Conservation (phyloP, 1,140 invertebrate species). For the Drosophila carrolli region DNA sequence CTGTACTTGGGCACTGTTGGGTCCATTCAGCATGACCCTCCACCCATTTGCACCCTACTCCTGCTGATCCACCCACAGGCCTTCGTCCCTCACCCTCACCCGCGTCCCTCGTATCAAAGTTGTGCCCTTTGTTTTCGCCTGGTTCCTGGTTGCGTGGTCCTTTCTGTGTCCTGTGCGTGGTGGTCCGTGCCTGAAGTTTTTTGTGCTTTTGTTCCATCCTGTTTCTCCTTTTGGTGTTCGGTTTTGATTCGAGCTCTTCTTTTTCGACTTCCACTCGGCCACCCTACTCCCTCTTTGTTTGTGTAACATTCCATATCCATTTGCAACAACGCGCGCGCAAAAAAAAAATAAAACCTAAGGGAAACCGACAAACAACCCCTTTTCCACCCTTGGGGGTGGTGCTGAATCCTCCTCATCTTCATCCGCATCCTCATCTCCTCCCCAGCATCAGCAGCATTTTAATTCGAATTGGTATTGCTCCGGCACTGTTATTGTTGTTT, state of each 20-base stretch:
- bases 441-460: conserved; percentile 73
- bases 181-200: conserved; percentile 30
- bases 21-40: conserved; percentile 15
- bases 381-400: conserved; percentile 45
- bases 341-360: conserved; percentile 14
- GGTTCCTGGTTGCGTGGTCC: conserved; percentile 42
- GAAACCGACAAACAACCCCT: conserved; percentile 66
- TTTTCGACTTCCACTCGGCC: conserved; percentile 56
- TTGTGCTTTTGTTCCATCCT: conserved; percentile 18
- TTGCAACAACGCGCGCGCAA: conserved; percentile 60
- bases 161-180: conserved; percentile 46
- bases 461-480: conserved; percentile 79
- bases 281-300: conserved; percentile 59
- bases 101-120: conserved; percentile 28
- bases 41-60: neutral
- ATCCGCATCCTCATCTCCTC: conserved; percentile 8
- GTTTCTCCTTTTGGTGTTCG: conserved; percentile 30
- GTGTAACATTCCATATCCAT: conserved; percentile 81
- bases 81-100: conserved; percentile 2
- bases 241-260: conserved; percentile 45
- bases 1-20: conserved; percentile 27
- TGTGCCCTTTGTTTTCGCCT: conserved; percentile 41
- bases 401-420: conserved; percentile 37
- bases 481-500: conserved; percentile 74
- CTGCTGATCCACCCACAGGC: conserved; percentile 2